Evolutionary conservation across 2,888 invertebrate genomes (phyloP).

Genomic region (Latrodectus hesperus): DNA sequence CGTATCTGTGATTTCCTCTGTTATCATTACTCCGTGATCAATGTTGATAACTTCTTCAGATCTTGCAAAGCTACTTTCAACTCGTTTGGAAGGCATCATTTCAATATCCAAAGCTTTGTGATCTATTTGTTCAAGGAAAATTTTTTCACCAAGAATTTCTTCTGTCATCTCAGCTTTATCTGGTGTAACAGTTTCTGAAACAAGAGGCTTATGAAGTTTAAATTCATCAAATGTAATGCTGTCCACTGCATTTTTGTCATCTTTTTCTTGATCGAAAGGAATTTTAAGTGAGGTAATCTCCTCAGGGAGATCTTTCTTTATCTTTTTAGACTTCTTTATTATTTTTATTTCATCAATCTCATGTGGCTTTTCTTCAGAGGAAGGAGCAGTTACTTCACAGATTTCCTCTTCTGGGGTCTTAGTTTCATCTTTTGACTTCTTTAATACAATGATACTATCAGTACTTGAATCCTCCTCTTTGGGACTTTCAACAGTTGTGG

Average conservation of each 20-base stretch:
- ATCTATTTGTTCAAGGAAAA: slow-evolving; percentile 25
- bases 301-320: not conserved
- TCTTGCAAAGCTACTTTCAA: slow-evolving; percentile 1
- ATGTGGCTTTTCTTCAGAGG: not conserved
- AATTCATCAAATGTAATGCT: not conserved
- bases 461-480: slow-evolving; percentile 25
- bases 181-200: not conserved
- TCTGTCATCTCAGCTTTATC: slow-evolving; percentile 2
- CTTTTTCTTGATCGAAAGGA: not conserved
- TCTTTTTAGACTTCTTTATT: not conserved
- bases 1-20: slow-evolving; percentile 18
- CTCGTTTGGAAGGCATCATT: not conserved
- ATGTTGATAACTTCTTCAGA: slow-evolving; percentile 4
- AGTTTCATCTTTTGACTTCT: not conserved
- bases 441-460: not conserved
- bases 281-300: not conserved
- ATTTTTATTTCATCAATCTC: not conserved
- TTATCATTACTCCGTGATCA: slow-evolving; percentile 6
- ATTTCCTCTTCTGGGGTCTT: slow-evolving; percentile 1
- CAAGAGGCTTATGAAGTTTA: not conserved
- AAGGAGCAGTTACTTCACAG: slow-evolving; percentile 19
- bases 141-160: slow-evolving; percentile 10
- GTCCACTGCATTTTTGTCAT: not conserved
- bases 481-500: slow-evolving; percentile 12
- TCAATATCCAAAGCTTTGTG: not conserved